phyloP scores from a whole-genome alignment of 2,113 vertebrate species.

The Tamias sibiricus region DNA sequence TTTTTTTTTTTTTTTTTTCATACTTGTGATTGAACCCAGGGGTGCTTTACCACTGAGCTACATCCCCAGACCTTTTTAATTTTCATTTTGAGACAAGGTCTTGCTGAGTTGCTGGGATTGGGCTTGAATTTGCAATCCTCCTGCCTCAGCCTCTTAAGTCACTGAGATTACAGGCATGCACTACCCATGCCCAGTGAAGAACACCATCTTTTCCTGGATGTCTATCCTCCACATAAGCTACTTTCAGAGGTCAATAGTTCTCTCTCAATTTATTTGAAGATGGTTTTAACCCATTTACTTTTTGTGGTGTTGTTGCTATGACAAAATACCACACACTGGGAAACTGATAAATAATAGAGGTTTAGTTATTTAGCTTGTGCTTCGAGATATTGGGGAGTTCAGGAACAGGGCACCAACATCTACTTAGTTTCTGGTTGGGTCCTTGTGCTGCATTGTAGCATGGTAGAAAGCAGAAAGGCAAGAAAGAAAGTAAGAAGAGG shows the following conservation, averaged over 20 bases:
- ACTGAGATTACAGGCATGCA: too few species aligned
- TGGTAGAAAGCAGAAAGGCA: not conserved
- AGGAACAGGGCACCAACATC: not conserved
- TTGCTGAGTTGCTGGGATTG: too few species aligned
- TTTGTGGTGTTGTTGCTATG: not conserved
- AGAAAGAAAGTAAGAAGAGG: not conserved
- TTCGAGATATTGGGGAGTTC: not conserved
- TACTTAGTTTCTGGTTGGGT: not conserved
- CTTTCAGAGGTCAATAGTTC: not conserved
- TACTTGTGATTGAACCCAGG: too few species aligned
- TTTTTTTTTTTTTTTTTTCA: too few species aligned
- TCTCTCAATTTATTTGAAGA: not conserved
- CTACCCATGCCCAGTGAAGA: too few species aligned
- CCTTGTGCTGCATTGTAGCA: not conserved
- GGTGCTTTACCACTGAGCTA: too few species aligned
- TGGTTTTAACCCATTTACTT: not conserved
- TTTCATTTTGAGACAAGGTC: too few species aligned
- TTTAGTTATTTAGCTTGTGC: not conserved
- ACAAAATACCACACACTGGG: not conserved
- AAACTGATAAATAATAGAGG: not conserved
- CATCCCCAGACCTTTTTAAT: too few species aligned
- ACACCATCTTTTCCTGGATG: not conserved
- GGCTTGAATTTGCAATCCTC: too few species aligned
- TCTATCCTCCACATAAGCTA: not conserved
- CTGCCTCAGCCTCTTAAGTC: too few species aligned